These are phyloP conservation scores for Chironomus tepperi DNA, from an alignment of 1,140 invertebrate species.

Conservation along the genomic window DNA sequence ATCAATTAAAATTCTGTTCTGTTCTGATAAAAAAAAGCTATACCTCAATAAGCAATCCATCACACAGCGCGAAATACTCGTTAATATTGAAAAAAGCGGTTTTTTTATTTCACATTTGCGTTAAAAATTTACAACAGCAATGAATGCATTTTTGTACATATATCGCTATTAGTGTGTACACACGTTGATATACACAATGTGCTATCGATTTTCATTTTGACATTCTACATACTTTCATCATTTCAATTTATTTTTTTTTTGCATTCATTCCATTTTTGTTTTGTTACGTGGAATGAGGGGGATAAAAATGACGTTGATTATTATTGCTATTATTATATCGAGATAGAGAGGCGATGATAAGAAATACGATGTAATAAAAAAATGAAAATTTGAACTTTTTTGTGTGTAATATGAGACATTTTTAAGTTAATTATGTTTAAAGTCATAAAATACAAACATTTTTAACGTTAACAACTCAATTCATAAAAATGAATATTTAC, in stretches of 20 bases:
- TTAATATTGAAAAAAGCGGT: not conserved
- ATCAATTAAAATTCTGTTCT: too few species aligned
- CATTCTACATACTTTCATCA: constrained; percentile 1
- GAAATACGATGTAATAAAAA: constrained; percentile 1
- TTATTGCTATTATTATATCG: too few species aligned
- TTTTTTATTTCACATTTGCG: not conserved
- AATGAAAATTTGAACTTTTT: not conserved
- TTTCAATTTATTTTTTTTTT: not conserved
- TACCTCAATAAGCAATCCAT: too few species aligned
- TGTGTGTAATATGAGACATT: too few species aligned
- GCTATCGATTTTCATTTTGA: constrained; percentile 10
- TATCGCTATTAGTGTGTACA: not conserved
- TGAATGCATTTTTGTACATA: not conserved
- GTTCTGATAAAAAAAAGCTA: too few species aligned
- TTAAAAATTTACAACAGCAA: not conserved
- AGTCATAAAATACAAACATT: too few species aligned
- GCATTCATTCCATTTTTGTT: not conserved
- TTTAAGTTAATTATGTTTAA: too few species aligned
- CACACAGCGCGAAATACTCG: too few species aligned
- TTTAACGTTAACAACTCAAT: too few species aligned
- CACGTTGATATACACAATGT: not conserved
- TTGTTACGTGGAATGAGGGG: not conserved
- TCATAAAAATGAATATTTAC: too few species aligned
- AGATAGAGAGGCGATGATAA: not conserved
- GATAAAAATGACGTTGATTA: not conserved